Evolutionary conservation across 2,113 vertebrate species (phyloP).

Genomic region (Poeciliopsis prolifica): DNA sequence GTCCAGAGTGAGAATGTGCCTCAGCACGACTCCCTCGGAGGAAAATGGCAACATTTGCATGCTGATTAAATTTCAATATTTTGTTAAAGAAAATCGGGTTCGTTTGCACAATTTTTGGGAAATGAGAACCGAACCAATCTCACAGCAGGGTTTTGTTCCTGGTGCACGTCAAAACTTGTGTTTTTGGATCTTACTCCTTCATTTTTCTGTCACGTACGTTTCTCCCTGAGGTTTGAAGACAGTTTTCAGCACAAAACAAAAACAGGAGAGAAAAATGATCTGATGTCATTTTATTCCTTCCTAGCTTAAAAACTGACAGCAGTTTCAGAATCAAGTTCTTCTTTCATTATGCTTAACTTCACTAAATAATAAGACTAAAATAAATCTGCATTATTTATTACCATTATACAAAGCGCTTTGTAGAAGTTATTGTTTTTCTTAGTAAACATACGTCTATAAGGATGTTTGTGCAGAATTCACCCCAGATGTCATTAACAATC

Average conservation of each 20-base stretch:
- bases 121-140: background rate
- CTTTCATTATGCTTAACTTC: background rate
- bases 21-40: background rate
- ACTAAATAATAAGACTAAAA: background rate
- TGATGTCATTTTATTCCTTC: background rate
- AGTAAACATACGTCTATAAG: background rate
- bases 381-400: background rate
- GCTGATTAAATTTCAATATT: background rate
- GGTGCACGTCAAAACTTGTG: background rate
- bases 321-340: background rate
- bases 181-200: background rate
- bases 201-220: background rate
- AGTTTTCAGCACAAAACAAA: background rate
- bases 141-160: background rate
- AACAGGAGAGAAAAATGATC: background rate
- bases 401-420: background rate
- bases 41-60: background rate
- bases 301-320: background rate
- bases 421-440: background rate
- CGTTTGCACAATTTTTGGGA: too few relatives aligned
- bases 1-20: too few relatives aligned
- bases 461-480: background rate
- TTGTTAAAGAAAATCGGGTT: fast-evolving
- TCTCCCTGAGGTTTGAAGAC: background rate
- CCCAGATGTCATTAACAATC: background rate